phyloP scores from a whole-genome alignment of 1,140 invertebrate genomes.

The Dinothrombium tinctorium region DNA sequence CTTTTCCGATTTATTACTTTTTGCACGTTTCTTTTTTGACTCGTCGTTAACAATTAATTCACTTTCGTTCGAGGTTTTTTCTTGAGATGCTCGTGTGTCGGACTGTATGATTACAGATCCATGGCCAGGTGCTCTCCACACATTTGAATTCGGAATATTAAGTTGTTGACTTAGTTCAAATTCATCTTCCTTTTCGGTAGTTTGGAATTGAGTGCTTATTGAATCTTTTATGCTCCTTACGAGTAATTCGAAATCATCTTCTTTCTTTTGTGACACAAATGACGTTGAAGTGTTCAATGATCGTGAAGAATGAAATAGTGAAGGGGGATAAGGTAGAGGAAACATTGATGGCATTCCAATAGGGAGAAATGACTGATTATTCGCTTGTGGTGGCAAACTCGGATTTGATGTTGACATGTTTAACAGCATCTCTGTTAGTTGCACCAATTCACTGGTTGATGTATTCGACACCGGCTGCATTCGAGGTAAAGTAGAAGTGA shows the following conservation, averaged over 20 bases:
- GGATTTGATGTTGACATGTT: not conserved
- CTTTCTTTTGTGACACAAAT: conserved; percentile 1
- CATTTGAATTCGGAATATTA: not conserved
- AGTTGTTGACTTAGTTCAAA: not conserved
- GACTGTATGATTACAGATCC: too few relatives aligned
- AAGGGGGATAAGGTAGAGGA: not conserved
- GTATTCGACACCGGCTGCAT: too few relatives aligned
- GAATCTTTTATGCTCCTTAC: conserved; percentile 8
- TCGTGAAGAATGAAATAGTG: not conserved
- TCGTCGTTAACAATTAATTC: too few relatives aligned
- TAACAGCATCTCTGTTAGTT: not conserved
- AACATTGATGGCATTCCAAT: not conserved
- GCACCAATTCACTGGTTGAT: not conserved
- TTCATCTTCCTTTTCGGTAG: not conserved
- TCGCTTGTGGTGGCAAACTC: not conserved
- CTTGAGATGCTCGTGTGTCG: not conserved
- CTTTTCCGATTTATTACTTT: not conserved
- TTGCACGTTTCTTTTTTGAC: not conserved
- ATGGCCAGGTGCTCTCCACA: not conserved
- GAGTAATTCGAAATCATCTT: conserved; percentile 10
- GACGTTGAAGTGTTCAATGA: not conserved
- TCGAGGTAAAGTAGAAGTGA: too few relatives aligned
- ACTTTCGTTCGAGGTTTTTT: too few relatives aligned
- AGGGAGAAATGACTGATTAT: not conserved
- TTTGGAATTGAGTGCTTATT: conserved; percentile 5